Conservation (phyloP, 2,113 vertebrate species). For the Dolichotis patagonum region DNA sequence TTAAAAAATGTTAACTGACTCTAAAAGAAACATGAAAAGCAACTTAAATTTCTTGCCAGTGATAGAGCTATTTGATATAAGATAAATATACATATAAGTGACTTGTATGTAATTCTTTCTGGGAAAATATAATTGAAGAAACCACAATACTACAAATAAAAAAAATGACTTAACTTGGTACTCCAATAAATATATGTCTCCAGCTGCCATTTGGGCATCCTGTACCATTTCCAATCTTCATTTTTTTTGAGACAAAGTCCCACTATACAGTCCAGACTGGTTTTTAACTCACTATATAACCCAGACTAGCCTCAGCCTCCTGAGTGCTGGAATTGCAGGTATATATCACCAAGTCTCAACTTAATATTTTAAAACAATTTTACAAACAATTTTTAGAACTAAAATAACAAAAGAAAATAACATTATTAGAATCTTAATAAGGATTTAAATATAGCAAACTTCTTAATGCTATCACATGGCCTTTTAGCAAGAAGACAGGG, state of each 20-base stretch:
- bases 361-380: background rate
- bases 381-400: background rate
- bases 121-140: background rate
- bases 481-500: background rate
- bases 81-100: background rate
- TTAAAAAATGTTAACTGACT: background rate
- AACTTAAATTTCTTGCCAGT: background rate
- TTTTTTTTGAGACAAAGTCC: background rate
- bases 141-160: background rate
- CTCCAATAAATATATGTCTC: background rate
- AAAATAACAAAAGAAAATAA: background rate
- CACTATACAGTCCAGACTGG: background rate
- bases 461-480: background rate
- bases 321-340: background rate
- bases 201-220: background rate
- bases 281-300: background rate
- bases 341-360: background rate
- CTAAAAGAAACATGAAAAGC: background rate
- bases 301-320: background rate
- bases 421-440: background rate
- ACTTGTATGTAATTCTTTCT: background rate
- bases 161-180: background rate
- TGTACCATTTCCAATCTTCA: background rate
- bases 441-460: background rate
- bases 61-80: background rate